phyloP scores from a whole-genome alignment of 2,888 invertebrate genomes.

The Protonemura montana region DNA sequence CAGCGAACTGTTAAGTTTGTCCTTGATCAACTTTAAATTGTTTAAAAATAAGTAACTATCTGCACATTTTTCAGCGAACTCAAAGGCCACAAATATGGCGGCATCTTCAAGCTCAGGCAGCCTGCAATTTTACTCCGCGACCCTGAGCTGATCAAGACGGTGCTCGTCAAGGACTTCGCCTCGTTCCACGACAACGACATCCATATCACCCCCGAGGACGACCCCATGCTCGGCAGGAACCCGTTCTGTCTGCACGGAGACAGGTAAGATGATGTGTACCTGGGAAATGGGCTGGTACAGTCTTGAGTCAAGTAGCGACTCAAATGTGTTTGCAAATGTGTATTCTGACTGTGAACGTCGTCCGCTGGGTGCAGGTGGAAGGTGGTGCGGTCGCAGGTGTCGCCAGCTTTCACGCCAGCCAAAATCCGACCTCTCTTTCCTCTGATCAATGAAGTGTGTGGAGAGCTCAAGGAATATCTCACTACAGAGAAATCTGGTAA shows the following conservation, averaged over 20 bases:
- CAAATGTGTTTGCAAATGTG: too few species aligned
- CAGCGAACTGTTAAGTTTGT: too few species aligned
- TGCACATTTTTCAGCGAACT: conserved; percentile 52
- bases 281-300: too few species aligned
- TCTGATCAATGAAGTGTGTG: conserved; percentile 42
- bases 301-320: too few species aligned
- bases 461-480: conserved; percentile 9
- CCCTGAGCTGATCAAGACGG: conserved; percentile 47
- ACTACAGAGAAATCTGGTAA: background rate
- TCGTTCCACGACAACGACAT: conserved; percentile 58
- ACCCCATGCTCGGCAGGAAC: conserved; percentile 47
- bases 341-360: too few species aligned
- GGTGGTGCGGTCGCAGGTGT: conserved; percentile 37
- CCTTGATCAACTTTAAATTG: too few species aligned
- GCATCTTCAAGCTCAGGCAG: conserved; percentile 55
- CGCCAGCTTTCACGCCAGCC: conserved; percentile 43
- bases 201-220: conserved; percentile 47
- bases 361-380: conserved; percentile 42
- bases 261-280: conserved; percentile 39
- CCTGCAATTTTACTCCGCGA: conserved; percentile 48
- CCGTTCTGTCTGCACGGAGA: conserved; percentile 45
- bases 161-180: conserved; percentile 55
- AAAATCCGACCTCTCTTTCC: conserved; percentile 45
- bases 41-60: too few species aligned
- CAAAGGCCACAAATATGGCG: conserved; percentile 55